These are phyloP conservation scores for Sipha maydis DNA, from an alignment of 2,888 invertebrate species.

Conservation along the genomic window DNA sequence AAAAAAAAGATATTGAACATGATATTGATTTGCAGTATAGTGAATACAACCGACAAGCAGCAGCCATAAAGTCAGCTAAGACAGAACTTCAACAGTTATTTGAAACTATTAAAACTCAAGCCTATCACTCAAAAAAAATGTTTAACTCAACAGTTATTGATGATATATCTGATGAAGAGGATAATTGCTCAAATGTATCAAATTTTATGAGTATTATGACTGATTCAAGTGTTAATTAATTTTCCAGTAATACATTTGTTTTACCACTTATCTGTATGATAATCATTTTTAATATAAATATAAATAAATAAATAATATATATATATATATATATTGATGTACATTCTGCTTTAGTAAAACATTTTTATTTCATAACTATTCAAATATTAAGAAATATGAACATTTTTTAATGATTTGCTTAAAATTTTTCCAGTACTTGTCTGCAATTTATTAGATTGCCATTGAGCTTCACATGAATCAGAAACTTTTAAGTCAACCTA, in stretches of 20 bases:
- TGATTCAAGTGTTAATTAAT: conserved; percentile 37
- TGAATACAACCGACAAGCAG: conserved; percentile 38
- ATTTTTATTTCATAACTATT: not conserved
- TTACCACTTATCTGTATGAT: not conserved
- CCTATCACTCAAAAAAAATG: conserved; percentile 29
- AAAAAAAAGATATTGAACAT: not conserved
- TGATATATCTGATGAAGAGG: conserved; percentile 50
- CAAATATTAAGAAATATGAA: conserved; percentile 72
- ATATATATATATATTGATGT: too few species aligned
- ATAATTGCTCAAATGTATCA: conserved; percentile 26
- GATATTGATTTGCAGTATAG: conserved; percentile 29
- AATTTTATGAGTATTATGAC: conserved; percentile 43
- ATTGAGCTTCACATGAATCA: conserved; percentile 78
- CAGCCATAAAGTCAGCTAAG: conserved; percentile 33
- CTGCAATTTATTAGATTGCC: conserved; percentile 84
- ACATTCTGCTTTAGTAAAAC: not conserved
- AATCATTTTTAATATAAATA: not conserved
- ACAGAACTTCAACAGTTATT: conserved; percentile 46
- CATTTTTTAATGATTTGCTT: conserved; percentile 80
- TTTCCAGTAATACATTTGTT: not conserved
- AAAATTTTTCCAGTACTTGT: conserved; percentile 77
- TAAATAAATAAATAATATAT: not conserved
- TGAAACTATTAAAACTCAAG: conserved; percentile 39
- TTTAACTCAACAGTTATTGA: conserved; percentile 35
- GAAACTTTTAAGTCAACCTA: conserved; percentile 75